Conservation (phyloP, 2,888 invertebrate genomes). For the Celastrina argiolus region DNA sequence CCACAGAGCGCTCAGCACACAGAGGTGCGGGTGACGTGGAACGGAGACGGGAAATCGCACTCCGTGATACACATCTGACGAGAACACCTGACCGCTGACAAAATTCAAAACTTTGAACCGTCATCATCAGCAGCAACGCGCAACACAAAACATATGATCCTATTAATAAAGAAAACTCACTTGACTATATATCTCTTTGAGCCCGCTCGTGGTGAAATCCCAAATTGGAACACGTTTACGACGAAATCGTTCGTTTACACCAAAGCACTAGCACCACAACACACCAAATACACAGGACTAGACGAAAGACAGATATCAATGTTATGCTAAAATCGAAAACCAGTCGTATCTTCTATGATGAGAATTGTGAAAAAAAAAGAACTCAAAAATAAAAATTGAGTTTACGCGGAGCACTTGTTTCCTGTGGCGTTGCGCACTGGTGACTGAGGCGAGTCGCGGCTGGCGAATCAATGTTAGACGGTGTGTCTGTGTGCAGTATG, state of each 20-base stretch:
- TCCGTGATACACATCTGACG: constrained; percentile 22
- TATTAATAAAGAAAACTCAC: constrained; percentile 49
- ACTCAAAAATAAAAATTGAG: constrained; percentile 64
- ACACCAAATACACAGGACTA: constrained; percentile 69
- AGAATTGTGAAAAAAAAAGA: constrained; percentile 49
- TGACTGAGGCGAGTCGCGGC: constrained; percentile 66
- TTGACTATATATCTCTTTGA: constrained; percentile 75
- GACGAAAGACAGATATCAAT: background rate
- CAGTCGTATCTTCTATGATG: constrained; percentile 40
- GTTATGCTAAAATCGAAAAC: constrained; percentile 38
- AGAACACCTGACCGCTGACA: constrained; percentile 12
- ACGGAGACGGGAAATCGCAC: constrained; percentile 23
- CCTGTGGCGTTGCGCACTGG: constrained; percentile 72
- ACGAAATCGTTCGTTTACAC: constrained; percentile 71
- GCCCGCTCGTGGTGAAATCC: constrained; percentile 78
- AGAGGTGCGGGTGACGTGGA: constrained; percentile 30
- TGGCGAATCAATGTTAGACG: constrained; percentile 74
- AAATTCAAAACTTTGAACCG: background rate
- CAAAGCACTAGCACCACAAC: constrained; percentile 73
- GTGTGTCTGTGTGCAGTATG: constrained; percentile 52
- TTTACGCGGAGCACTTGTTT: constrained; percentile 55
- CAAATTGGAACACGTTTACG: constrained; percentile 70
- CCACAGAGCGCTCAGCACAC: constrained; percentile 17
- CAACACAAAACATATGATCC: background rate
- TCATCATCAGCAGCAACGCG: background rate